A percentile compares a stretch with the other conserved stretches of the same genome.
These are phyloP conservation scores for Craseonycteris thonglongyai DNA, from an alignment of 2,113 vertebrate species.

Conservation along the genomic window DNA sequence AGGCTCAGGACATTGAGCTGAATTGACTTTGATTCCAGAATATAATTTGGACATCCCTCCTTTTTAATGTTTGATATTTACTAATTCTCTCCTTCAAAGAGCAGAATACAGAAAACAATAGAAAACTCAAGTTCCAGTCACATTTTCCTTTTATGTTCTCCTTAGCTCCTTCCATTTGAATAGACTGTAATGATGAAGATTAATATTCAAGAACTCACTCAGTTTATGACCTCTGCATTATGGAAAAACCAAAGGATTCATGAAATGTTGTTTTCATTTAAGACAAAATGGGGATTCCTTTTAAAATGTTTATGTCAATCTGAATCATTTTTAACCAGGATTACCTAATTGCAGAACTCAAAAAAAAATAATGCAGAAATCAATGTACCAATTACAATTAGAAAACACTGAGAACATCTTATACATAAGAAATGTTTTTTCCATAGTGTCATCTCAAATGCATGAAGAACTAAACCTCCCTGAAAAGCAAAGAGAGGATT, in stretches of 20 bases:
- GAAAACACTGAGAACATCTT: background rate
- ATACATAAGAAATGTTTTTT: background rate
- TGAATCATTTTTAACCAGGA: background rate
- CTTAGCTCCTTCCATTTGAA: background rate
- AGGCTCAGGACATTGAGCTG: background rate
- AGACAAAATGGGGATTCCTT: background rate
- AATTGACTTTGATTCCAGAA: background rate
- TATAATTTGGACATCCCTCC: background rate
- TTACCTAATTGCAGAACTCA: background rate
- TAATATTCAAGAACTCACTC: background rate
- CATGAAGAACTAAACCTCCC: background rate
- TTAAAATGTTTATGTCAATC: constrained; percentile 1
- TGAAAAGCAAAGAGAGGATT: background rate
- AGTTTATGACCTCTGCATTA: background rate
- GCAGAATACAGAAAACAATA: background rate
- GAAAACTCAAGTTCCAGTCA: background rate
- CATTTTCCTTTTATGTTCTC: background rate
- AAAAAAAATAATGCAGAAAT: background rate
- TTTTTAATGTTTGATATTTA: background rate
- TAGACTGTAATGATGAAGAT: background rate
- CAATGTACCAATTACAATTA: background rate
- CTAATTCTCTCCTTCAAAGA: background rate
- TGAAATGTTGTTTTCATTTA: background rate
- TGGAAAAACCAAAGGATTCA: background rate
- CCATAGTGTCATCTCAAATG: background rate